Evolutionary conservation across 1,140 invertebrate species (phyloP).

Genomic region (Bombus superbus): DNA sequence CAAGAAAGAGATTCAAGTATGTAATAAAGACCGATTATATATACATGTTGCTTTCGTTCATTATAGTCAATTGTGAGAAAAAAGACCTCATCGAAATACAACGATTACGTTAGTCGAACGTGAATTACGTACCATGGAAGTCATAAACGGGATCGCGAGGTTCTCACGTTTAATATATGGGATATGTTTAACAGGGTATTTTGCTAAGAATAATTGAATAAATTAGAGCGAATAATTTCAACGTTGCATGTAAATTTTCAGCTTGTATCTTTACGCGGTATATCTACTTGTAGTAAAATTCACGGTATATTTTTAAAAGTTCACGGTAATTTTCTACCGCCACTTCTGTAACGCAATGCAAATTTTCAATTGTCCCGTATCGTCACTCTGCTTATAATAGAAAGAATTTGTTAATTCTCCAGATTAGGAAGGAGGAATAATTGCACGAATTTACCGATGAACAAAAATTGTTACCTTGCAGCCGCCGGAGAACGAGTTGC

Average conservation of each 20-base stretch:
- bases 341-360: too few relatives aligned
- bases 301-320: too few relatives aligned
- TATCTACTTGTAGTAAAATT: too few relatives aligned
- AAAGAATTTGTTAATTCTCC: too few relatives aligned
- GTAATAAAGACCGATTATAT: background rate
- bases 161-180: constrained; percentile 43
- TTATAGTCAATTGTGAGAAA: constrained; percentile 3
- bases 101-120: background rate
- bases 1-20: background rate
- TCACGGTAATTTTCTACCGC: too few relatives aligned
- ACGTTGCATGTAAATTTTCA: constrained; percentile 23
- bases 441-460: too few relatives aligned
- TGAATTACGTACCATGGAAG: constrained; percentile 19
- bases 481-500: constrained; percentile 96
- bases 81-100: background rate
- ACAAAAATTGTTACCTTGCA: constrained; percentile 74
- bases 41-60: background rate
- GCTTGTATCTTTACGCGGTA: background rate
- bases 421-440: too few relatives aligned
- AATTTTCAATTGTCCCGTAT: too few relatives aligned
- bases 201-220: constrained; percentile 14
- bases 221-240: constrained; percentile 11
- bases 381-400: too few relatives aligned
- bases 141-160: background rate
- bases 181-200: constrained; percentile 8